phyloP scores from a whole-genome alignment of 2,113 vertebrate species.

The Hemicordylus capensis region DNA sequence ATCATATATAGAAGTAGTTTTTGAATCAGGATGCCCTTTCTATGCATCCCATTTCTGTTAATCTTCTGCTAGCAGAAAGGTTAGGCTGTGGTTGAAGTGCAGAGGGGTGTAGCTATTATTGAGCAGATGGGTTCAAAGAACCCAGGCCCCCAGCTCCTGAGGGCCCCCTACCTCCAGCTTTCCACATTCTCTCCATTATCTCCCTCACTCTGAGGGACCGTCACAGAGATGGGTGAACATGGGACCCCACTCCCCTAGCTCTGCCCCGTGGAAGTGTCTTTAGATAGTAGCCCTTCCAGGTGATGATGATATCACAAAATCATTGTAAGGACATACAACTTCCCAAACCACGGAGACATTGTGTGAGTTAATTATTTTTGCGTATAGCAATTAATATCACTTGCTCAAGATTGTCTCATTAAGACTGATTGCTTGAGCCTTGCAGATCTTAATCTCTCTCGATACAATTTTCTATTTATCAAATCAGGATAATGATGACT shows the following conservation, averaged over 20 bases:
- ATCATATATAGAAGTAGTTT: background rate
- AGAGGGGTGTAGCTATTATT: no score
- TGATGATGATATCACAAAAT: background rate
- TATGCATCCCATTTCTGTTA: no score
- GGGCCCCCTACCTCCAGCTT: no score
- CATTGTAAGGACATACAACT: no score
- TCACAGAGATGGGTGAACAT: no score
- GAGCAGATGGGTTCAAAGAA: no score
- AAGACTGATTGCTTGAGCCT: background rate
- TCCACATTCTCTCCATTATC: no score
- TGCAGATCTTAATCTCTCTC: background rate
- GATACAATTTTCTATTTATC: background rate
- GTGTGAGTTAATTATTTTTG: background rate
- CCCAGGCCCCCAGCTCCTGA: no score
- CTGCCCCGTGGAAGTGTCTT: no score
- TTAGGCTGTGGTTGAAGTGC: background rate
- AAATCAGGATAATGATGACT: background rate
- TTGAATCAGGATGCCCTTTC: background rate
- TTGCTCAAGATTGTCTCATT: background rate
- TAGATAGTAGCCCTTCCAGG: background rate
- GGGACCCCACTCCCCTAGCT: no score
- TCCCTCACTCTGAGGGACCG: no score
- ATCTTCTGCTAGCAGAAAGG: background rate
- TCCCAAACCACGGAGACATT: no score
- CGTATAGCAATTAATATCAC: background rate